Evolutionary conservation across 2,888 invertebrate genomes (phyloP), one percentile per base, ranked within the genome.

Genomic region (Gandaritis pyraliata): DNA sequence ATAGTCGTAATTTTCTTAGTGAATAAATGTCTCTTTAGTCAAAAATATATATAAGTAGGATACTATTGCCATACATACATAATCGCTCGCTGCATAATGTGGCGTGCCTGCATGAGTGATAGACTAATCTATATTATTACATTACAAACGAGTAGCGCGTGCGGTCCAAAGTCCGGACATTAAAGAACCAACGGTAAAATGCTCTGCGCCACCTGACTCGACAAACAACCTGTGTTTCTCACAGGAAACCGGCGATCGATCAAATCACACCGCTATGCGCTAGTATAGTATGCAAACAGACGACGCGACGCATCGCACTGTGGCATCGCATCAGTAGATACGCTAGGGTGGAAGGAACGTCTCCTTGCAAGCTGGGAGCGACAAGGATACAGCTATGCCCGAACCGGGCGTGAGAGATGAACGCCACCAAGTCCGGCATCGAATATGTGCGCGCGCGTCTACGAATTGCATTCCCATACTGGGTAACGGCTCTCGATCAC

Each of bases 401-500:
- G 71, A 71, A 71, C 73, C 76, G 72, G 72, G 77, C 76, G 79
- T 74, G 75, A 81, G 81, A 78, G 80, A 80, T n/a, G 82, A 84
- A 82, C 81, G 78, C 78, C 78, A 81, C 75, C 73, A 81, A 85
- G 85, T 87, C 86, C 86, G 86, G 83, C 81, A 83, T 83, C 47
- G 39, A 59, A 59, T 58, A 63, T 48, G 81, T 86, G 86, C 88
- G 87, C 87, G 84, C 87, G 87, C 86, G 85, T 86, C 86, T 87
- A 88, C 86, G 87, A 89, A 88, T 90, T 88, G 87, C 87, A 88
- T 88, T 88, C 85, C 88, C 88, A 85, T 90, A 87, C 84, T 82
- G 83, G 85, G 87, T 88, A 88, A 87, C 87, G 88, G 88, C 85
- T 84, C 82, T 82, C 82, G 73, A 63, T 83, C 75, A 74, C 78